phyloP scores from a whole-genome alignment of 2,113 vertebrate species.

The Scatophagus argus region DNA sequence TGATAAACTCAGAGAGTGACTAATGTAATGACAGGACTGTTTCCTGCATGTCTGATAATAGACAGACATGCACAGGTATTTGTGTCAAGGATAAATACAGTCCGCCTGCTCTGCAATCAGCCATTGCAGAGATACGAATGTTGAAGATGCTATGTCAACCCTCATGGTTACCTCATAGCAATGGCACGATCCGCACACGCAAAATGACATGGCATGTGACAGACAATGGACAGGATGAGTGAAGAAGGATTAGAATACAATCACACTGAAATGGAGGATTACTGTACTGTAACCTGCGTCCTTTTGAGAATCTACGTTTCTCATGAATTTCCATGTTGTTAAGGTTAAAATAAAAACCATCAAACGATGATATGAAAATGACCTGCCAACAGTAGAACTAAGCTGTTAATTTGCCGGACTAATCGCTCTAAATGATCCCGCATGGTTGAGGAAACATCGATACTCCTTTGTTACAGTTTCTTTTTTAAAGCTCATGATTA shows the following conservation, averaged over 20 bases:
- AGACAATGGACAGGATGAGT: not conserved
- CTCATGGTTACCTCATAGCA: not conserved
- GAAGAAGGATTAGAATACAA: not conserved
- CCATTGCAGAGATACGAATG: constrained; percentile 15
- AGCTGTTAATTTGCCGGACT: not conserved
- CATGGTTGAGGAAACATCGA: too few species aligned
- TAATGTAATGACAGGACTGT: constrained; percentile 29
- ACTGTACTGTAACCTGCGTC: not conserved
- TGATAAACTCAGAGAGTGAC: not conserved
- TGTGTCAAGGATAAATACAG: constrained; percentile 8
- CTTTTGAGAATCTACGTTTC: not conserved
- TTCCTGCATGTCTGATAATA: constrained; percentile 5
- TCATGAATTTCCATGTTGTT: not conserved
- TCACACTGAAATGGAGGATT: not conserved
- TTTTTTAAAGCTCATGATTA: not conserved
- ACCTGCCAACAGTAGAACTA: not conserved
- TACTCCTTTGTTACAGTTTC: not conserved
- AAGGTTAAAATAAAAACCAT: not conserved
- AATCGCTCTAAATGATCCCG: not conserved
- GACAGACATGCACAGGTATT: constrained; percentile 16
- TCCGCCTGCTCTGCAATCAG: constrained; percentile 47
- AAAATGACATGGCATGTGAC: constrained; percentile 45
- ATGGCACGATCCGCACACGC: not conserved
- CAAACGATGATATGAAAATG: not conserved
- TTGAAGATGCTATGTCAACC: constrained; percentile 21